Evolutionary conservation across 2,888 invertebrate genomes (phyloP).

Genomic region (Tineola bisselliella): DNA sequence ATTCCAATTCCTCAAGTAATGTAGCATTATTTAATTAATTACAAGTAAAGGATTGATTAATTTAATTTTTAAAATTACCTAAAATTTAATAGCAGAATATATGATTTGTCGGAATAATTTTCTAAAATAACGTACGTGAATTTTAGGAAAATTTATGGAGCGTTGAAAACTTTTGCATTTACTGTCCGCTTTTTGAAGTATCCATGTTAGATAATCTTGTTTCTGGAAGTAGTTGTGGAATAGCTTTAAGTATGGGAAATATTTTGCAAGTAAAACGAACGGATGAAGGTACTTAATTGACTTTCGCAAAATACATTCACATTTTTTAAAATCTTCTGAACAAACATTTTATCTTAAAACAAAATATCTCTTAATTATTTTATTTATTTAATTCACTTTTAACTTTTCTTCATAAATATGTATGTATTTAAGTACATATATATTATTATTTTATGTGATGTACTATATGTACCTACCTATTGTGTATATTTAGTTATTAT

Average conservation of each 20-base stretch:
- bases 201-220: slow-evolving; percentile 72
- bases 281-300: not conserved
- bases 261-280: slow-evolving; percentile 3
- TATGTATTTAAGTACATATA: no score
- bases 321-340: no score
- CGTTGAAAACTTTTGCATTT: slow-evolving; percentile 71
- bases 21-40: not conserved
- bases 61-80: no score
- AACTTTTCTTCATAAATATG: no score
- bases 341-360: not conserved
- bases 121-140: not conserved
- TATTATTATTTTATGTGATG: no score
- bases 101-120: not conserved
- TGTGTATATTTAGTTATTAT: no score
- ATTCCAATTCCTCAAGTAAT: slow-evolving; percentile 20
- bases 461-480: no score
- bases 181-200: slow-evolving; percentile 72
- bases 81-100: not conserved
- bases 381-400: no score
- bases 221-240: slow-evolving; percentile 64
- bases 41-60: not conserved
- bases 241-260: slow-evolving; percentile 75
- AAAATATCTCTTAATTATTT: no score
- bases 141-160: slow-evolving; percentile 68
- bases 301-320: no score